phyloP scores from a whole-genome alignment of 2,888 invertebrate genomes.

The Ectemnius continuus region DNA sequence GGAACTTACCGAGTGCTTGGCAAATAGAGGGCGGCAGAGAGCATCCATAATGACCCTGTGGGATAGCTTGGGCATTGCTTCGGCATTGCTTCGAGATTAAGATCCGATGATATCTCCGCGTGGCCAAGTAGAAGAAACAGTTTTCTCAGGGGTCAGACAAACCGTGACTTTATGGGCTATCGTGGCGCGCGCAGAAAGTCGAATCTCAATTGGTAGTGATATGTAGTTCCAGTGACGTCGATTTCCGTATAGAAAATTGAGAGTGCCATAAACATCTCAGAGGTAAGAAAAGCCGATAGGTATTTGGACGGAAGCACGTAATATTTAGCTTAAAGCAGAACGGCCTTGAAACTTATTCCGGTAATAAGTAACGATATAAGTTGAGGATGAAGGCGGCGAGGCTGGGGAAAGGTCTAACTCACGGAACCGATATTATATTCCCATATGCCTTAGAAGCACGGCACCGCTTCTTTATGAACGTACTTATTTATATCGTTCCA shows the following conservation, averaged over 20 bases:
- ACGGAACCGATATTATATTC: conserved; percentile 19
- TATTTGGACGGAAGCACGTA: no score
- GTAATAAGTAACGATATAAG: conserved; percentile 12
- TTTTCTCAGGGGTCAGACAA: no score
- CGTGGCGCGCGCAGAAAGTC: conserved; percentile 21
- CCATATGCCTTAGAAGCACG: neutral
- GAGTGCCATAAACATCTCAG: neutral
- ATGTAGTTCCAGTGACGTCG: conserved; percentile 4
- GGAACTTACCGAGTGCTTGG: conserved; percentile 7
- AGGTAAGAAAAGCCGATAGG: no score
- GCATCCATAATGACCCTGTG: conserved; percentile 11
- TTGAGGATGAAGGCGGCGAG: neutral
- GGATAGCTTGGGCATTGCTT: conserved; percentile 16
- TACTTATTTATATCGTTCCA: neutral
- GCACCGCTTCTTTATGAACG: conserved; percentile 2
- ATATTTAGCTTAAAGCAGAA: no score
- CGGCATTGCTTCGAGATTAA: neutral
- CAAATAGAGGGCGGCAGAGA: conserved; percentile 12
- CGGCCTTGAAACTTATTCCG: no score
- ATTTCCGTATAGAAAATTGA: neutral
- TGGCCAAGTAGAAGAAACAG: neutral
- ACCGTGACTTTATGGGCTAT: no score
- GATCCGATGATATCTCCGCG: conserved; percentile 13
- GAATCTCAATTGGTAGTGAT: conserved; percentile 2
- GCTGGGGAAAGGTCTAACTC: neutral